Base-by-base conservation (phyloP, 2,113 vertebrate genomes). In the Holacanthus passer region DNA sequence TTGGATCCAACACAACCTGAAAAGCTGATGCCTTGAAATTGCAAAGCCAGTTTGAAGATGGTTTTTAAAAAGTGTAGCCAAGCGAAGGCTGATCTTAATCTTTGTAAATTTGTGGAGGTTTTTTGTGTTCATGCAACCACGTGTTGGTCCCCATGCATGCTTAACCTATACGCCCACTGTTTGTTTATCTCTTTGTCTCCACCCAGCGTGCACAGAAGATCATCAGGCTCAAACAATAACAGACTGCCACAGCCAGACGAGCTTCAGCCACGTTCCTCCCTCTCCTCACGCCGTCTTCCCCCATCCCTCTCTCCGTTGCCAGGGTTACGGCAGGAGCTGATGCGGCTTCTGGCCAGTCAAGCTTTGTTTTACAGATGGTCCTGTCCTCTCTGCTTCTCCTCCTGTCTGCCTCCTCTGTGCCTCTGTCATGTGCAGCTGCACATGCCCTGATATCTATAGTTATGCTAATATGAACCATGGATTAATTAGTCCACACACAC, bases 351-450 rank as follows among this genome's bases (percentile, higher is more conserved):
- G 81, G 81, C 82, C 88, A 67, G 68, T 78, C 39, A 48, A 65
- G 41, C 87, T 92, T 92, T 91, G 89, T 91, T 89, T 62, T 76
- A 73, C 86, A 90, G 77, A 94, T 87, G 87, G 73, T 27, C 73
- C 62, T 19, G 69, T 87, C 88, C 78, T 65, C 29, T 55, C 35
- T 65, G 17, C 50, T 48, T 11, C 65, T 77, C 47, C 35, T 86
- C 43, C 71, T 77, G 37, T 77, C 81, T 45, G 37, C 62, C 53
- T 52, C 74, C 43, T 58, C 79, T 73, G 90, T 93, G 47, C 74
- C 43, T 58, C 79, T 73, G 90, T 93, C 91, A 78, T 75, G 73
- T 91, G 83, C 91, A 93, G 90, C 87, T 92, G 92, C 73, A 72
- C 29, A 53, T 4, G 62, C n/a, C 14, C 52, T 10, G 20, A 63